Conservation (phyloP, 2,113 vertebrate species). For the Vulpes lagopus region DNA sequence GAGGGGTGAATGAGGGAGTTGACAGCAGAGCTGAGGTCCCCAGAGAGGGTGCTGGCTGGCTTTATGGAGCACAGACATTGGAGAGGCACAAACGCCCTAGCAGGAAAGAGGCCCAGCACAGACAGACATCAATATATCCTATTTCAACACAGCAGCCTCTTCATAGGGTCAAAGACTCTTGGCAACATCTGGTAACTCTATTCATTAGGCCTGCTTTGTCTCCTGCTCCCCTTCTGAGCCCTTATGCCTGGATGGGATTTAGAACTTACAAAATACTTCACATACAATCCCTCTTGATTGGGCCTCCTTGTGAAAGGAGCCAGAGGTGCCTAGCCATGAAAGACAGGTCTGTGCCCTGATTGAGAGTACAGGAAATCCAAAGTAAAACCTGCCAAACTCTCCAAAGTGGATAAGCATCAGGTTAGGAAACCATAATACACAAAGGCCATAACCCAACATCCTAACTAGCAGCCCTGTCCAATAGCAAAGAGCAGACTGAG, state of each 20-base stretch:
- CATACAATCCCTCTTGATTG: neutral
- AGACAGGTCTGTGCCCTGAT: neutral
- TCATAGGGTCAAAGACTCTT: neutral
- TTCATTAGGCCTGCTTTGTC: neutral
- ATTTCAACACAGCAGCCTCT: neutral
- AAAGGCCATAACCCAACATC: neutral
- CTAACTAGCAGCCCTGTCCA: neutral
- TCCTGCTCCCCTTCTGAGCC: neutral
- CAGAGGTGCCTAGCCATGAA: neutral
- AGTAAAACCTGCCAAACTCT: neutral
- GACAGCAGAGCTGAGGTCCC: neutral
- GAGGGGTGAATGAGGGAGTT: rapidly evolving
- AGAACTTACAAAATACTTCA: neutral
- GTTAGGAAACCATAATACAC: neutral
- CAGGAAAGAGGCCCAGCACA: neutral
- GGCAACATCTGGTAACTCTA: neutral
- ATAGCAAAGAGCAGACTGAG: slow-evolving; percentile 15
- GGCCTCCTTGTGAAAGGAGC: neutral
- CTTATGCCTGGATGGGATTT: neutral
- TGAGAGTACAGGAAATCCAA: neutral
- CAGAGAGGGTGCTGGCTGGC: neutral
- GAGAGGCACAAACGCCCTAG: neutral
- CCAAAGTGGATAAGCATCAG: neutral
- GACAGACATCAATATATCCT: neutral
- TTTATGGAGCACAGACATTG: neutral